These are phyloP conservation scores for Crotalus helleri DNA, from an alignment of 2,113 vertebrate genomes.

Conservation along the genomic window DNA sequence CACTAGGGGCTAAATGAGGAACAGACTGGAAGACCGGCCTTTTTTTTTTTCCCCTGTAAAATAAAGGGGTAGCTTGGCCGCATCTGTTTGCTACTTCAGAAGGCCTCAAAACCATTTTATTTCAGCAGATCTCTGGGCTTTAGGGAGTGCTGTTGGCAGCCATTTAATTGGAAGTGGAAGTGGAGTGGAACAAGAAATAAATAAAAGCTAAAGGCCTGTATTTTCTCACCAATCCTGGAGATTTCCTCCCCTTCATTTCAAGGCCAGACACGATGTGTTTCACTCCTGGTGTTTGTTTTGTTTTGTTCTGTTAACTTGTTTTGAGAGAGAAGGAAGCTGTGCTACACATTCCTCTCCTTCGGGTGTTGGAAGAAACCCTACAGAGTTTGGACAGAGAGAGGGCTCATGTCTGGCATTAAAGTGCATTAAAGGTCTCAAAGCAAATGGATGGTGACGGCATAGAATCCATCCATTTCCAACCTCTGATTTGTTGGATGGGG, in stretches of 20 bases:
- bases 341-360: not conserved
- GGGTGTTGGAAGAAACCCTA: not conserved
- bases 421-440: not conserved
- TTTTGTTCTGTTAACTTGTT: no score
- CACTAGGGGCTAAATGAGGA: not conserved
- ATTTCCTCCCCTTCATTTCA: not conserved
- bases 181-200: not conserved
- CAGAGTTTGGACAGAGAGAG: not conserved
- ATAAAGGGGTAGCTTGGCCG: not conserved
- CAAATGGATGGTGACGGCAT: not conserved
- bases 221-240: not conserved
- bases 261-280: no score
- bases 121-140: not conserved
- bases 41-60: no score
- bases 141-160: not conserved
- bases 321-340: not conserved
- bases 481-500: not conserved
- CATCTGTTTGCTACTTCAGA: not conserved
- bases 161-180: no score
- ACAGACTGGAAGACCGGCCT: not conserved
- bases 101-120: not conserved
- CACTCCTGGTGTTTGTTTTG: not conserved
- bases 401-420: not conserved
- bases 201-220: not conserved
- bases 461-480: not conserved